phyloP scores from a whole-genome alignment of 2,888 invertebrate genomes.

The Lymantria dispar region DNA sequence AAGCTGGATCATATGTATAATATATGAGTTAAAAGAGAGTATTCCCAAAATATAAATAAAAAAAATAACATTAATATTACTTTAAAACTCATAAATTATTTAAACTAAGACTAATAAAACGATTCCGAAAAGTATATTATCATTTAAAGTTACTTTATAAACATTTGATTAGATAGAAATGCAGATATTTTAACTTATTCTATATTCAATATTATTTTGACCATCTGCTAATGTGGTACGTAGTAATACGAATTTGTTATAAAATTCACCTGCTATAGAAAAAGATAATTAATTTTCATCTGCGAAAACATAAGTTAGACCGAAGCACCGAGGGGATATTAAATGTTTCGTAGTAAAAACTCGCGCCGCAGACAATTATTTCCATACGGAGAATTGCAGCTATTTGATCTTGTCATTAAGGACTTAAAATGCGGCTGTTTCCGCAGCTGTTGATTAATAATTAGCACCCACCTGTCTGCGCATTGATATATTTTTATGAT shows the following conservation, averaged over 20 bases:
- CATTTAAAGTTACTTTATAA: too few species aligned
- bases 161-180: too few species aligned
- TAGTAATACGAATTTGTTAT: too few species aligned
- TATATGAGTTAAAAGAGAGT: too few species aligned
- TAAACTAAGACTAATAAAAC: too few species aligned
- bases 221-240: neutral
- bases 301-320: constrained; percentile 19
- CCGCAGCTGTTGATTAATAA: constrained; percentile 67
- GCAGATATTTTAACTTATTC: too few species aligned
- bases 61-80: too few species aligned
- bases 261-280: constrained; percentile 27
- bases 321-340: constrained; percentile 12
- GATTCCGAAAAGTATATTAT: too few species aligned
- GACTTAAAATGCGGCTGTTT: constrained; percentile 50
- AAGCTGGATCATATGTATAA: too few species aligned
- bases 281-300: constrained; percentile 29
- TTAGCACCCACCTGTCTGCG: constrained; percentile 64
- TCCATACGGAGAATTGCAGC: constrained; percentile 37
- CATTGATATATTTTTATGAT: constrained; percentile 34
- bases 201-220: too few species aligned
- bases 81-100: too few species aligned
- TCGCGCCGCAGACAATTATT: constrained; percentile 34
- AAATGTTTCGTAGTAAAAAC: constrained; percentile 37
- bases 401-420: constrained; percentile 53
- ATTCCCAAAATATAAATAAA: too few species aligned